Base-by-base conservation (phyloP, 2,888 invertebrate genomes). In the Callimorpha dominula region DNA sequence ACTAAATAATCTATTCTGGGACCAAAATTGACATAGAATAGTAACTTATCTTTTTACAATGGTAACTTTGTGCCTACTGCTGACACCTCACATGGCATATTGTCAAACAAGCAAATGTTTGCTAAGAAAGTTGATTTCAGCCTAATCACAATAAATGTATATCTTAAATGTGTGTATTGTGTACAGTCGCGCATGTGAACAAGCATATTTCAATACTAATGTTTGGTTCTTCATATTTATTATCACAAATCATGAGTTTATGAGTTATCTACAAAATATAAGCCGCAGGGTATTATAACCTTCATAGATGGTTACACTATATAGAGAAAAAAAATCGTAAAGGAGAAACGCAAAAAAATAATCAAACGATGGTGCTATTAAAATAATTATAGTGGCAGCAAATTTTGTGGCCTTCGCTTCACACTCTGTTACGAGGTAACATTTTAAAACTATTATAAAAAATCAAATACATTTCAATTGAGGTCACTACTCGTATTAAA, bases 301-400 rank as follows among this genome's bases (percentile, higher is more conserved):
- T 60, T 31, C 60, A 60, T 62, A 72, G 43, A 63, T 79, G 82
- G 85, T 81, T 80, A 77, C 46, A 60, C 57, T 60, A 60, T 46
- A 60, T 17, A 60, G 60, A 31, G 11, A 15, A 17, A 17, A 60
- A 49, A 60, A 60, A 20, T 20, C 14, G 17, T 60, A 49, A 31
- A 68, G 60, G 64, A 50, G 57, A 43, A 7, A 54, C n/a, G n/a
- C n/a, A 57, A 14, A 68, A 76, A 84, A 88, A 84, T 82, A 86
- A 78, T 70, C 68, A 74, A 81, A 80, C 64, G 70, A 77, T 79
- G 78, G 72, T 81, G 64, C 81, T 81, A 85, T 85, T 85, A 85
- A 72, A 81, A 84, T 83, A 85, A 87, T 87, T 81, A 85, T 73
- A 17, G 50, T 65, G 69, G 65, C 64, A 68, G 70, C 78, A 76